Evolutionary conservation across 2,113 vertebrate genomes (phyloP).

Genomic region (Malaclemys terrapin): DNA sequence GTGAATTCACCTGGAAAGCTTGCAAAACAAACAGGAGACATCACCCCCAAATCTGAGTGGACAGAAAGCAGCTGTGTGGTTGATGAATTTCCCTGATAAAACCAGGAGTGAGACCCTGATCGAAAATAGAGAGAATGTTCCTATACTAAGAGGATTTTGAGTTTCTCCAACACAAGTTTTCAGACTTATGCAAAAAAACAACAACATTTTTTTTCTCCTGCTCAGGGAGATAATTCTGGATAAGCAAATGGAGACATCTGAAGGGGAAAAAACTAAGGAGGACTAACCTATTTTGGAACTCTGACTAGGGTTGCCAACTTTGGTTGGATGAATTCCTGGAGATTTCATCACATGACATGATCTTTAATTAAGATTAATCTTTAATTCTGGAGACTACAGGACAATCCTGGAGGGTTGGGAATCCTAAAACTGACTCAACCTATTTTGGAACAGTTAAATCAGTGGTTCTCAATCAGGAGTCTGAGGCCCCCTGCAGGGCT

Average conservation of each 20-base stretch:
- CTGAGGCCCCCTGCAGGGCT: no score
- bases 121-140: background rate
- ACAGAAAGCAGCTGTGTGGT: background rate
- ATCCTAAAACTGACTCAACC: no score
- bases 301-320: background rate
- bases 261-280: background rate
- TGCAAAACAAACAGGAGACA: background rate
- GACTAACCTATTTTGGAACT: background rate
- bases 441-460: background rate
- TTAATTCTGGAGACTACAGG: no score
- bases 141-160: background rate
- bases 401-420: no score
- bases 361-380: no score
- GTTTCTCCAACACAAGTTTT: background rate
- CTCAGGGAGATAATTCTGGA: background rate
- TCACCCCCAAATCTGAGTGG: background rate
- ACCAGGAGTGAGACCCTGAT: background rate
- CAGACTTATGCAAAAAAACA: background rate
- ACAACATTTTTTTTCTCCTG: background rate
- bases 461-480: no score
- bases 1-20: background rate
- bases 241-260: background rate
- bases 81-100: fast-evolving
- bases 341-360: no score
- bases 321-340: no score